A percentile compares a stretch with the other conserved stretches of the same genome.
Conservation (phyloP, 2,888 invertebrate genomes). For the Allolobophora icterica region DNA sequence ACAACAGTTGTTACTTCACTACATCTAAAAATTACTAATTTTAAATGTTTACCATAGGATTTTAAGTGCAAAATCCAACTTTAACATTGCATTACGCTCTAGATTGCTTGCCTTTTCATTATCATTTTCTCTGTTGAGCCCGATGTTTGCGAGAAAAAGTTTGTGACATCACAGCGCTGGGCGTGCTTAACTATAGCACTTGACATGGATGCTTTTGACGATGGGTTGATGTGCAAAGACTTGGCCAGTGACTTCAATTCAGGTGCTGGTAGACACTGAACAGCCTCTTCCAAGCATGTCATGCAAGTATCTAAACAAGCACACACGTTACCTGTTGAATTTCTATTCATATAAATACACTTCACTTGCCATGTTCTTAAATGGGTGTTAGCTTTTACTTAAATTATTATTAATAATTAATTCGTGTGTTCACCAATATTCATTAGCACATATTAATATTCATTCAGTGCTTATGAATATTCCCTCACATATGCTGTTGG, state of each 20-base stretch:
- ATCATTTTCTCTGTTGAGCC: slow-evolving; percentile 24
- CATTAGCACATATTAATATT: background rate
- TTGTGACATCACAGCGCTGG: slow-evolving; percentile 56
- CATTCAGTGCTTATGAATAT: background rate
- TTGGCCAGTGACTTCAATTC: slow-evolving; percentile 65
- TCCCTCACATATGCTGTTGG: background rate
- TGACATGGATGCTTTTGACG: slow-evolving; percentile 55
- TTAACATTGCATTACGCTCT: background rate
- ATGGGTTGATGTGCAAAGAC: slow-evolving; percentile 52
- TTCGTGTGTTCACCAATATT: background rate
- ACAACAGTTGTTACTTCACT: no score
- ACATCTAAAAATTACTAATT: no score
- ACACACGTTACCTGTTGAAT: background rate
- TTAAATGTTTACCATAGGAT: background rate
- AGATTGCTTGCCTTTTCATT: slow-evolving; percentile 1
- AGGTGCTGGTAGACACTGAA: slow-evolving; percentile 60
- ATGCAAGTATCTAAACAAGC: slow-evolving; percentile 7
- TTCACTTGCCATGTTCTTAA: background rate
- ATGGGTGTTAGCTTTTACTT: background rate
- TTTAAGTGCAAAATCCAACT: background rate
- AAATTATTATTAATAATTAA: background rate
- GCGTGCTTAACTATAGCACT: slow-evolving; percentile 61
- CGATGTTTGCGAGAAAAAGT: slow-evolving; percentile 52
- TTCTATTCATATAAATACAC: background rate
- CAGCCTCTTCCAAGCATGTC: slow-evolving; percentile 55